phyloP scores from a whole-genome alignment of 2,888 invertebrate genomes.

The Drosophila recens region DNA sequence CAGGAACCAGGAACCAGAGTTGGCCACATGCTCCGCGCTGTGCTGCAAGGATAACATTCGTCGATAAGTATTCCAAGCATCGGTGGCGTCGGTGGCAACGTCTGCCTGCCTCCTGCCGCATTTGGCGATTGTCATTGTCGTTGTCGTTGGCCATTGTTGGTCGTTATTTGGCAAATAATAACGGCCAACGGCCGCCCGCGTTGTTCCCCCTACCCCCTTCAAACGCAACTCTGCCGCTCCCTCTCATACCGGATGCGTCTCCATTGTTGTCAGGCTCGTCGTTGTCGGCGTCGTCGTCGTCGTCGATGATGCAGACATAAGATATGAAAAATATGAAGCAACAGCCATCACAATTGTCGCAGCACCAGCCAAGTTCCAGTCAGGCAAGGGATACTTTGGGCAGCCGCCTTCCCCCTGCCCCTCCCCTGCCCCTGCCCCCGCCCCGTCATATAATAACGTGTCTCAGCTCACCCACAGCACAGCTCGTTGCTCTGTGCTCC shows the following conservation, averaged over 20 bases:
- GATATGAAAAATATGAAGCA: conserved; percentile 79
- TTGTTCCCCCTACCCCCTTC: neutral
- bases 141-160: conserved; percentile 70
- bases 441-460: neutral
- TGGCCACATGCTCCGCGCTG: conserved; percentile 29
- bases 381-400: conserved; percentile 56
- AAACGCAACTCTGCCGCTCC: neutral
- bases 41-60: conserved; percentile 57
- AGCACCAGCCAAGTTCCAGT: too few species aligned
- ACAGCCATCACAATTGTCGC: conserved; percentile 72
- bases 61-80: conserved; percentile 48
- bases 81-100: neutral
- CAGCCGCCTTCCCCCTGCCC: neutral
- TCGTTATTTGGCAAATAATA: conserved; percentile 76
- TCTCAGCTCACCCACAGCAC: neutral
- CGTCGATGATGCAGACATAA: conserved; percentile 78
- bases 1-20: neutral
- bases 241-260: conserved; percentile 14
- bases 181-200: conserved; percentile 40
- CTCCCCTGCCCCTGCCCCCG: neutral
- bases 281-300: too few species aligned
- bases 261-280: conserved; percentile 69
- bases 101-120: conserved; percentile 1
- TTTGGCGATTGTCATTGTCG: conserved; percentile 52
- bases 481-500: neutral